Conservation (phyloP, 2,113 vertebrate genomes). For the Peromyscus californicus region DNA sequence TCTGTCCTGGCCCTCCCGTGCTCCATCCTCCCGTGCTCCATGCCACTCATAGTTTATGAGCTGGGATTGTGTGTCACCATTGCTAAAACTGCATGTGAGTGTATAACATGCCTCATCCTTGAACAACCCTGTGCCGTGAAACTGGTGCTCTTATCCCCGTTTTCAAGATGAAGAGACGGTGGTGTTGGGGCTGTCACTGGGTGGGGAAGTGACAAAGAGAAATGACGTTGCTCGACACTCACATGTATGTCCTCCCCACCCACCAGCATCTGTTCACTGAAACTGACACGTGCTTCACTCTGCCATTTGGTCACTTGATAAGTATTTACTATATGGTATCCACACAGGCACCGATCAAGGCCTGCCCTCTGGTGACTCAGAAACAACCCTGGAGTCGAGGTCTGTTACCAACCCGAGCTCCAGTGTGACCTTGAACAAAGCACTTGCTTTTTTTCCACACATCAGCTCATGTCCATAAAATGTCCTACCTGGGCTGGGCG, state of each 20-base stretch:
- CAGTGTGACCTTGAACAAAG: neutral
- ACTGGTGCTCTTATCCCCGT: neutral
- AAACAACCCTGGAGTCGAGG: neutral
- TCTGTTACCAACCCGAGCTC: neutral
- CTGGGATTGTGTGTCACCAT: neutral
- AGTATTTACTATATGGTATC: neutral
- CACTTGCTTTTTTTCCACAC: neutral
- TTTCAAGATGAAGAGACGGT: neutral
- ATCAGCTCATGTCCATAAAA: neutral
- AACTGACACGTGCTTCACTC: neutral
- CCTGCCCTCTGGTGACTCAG: neutral
- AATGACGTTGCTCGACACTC: neutral
- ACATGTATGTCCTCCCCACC: neutral
- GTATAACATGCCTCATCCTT: neutral
- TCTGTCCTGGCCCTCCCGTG: neutral
- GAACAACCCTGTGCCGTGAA: neutral
- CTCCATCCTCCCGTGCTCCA: accelerated
- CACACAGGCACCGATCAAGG: neutral
- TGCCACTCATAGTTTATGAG: neutral
- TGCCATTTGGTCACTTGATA: neutral
- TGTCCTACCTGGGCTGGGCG: too few relatives aligned
- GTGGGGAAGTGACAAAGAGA: neutral
- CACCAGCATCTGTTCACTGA: neutral
- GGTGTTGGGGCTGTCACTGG: neutral
- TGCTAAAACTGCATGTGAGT: neutral